phyloP scores from a whole-genome alignment of 2,797 vertebrate genomes.

The Perodicticus potto region DNA sequence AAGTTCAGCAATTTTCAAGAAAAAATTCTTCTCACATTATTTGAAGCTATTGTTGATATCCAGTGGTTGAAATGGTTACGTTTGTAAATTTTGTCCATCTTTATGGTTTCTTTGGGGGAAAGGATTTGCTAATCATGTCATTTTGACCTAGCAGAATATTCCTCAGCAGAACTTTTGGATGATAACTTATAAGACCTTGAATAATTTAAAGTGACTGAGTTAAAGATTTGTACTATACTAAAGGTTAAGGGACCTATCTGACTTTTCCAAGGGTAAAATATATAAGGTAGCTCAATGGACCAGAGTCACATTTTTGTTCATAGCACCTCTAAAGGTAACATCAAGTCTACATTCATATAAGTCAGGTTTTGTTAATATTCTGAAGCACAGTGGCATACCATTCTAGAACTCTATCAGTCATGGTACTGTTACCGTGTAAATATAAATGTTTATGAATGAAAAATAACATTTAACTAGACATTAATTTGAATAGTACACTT shows the following conservation, averaged over 20 bases:
- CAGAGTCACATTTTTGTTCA: not conserved
- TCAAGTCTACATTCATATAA: not conserved
- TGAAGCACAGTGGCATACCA: not conserved
- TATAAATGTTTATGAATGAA: not conserved
- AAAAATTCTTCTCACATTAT: not conserved
- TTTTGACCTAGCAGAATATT: not conserved
- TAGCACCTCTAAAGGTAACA: not conserved
- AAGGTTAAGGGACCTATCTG: not conserved
- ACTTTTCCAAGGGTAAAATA: not conserved
- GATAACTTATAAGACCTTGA: not conserved
- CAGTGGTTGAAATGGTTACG: not conserved
- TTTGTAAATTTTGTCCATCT: not conserved
- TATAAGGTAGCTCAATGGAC: constrained; percentile 3
- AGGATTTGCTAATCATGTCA: not conserved
- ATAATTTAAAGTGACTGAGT: constrained; percentile 16
- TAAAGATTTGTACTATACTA: not conserved
- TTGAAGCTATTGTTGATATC: not conserved
- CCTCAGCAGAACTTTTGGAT: not conserved
- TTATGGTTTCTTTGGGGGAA: not conserved
- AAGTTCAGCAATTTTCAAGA: not conserved
- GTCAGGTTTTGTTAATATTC: constrained; percentile 15
- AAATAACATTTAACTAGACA: not conserved
- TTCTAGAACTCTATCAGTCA: not conserved
- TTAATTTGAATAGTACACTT: not conserved
- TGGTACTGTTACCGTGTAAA: not conserved